Conservation (phyloP, 2,797 vertebrate species). For the Sylvilagus floridanus region DNA sequence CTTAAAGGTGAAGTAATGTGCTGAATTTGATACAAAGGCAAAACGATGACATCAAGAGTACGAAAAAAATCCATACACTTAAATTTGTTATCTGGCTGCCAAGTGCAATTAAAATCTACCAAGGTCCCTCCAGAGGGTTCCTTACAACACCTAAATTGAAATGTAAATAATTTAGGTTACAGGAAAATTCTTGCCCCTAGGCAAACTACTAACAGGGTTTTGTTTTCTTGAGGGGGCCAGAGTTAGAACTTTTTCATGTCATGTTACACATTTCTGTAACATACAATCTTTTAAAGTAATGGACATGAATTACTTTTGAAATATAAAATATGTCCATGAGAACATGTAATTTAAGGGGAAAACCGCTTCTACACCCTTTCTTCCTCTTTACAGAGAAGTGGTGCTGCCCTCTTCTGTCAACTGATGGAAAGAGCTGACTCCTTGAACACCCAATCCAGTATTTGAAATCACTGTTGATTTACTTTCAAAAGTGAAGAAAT, state of each 20-base stretch:
- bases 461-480: slow-evolving; percentile 24
- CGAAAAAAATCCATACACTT: slow-evolving; percentile 36
- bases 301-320: slow-evolving; percentile 38
- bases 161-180: neutral
- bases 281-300: neutral
- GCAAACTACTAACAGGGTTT: slow-evolving; percentile 12
- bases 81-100: neutral
- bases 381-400: neutral
- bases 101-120: slow-evolving; percentile 11
- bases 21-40: slow-evolving; percentile 45
- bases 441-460: neutral
- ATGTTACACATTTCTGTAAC: neutral
- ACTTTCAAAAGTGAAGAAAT: slow-evolving; percentile 42
- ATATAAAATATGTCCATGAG: neutral
- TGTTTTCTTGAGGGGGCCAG: slow-evolving; percentile 6
- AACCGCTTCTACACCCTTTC: neutral
- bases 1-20: slow-evolving; percentile 50
- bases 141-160: slow-evolving; percentile 32
- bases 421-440: slow-evolving; percentile 10
- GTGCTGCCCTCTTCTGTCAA: slow-evolving; percentile 75
- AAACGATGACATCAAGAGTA: slow-evolving; percentile 42
- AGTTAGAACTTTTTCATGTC: neutral
- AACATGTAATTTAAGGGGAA: neutral
- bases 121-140: neutral
- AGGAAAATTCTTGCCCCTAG: slow-evolving; percentile 2